Evolutionary conservation across 2,113 vertebrate species (phyloP).

Genomic region (Cyanistes caeruleus): DNA sequence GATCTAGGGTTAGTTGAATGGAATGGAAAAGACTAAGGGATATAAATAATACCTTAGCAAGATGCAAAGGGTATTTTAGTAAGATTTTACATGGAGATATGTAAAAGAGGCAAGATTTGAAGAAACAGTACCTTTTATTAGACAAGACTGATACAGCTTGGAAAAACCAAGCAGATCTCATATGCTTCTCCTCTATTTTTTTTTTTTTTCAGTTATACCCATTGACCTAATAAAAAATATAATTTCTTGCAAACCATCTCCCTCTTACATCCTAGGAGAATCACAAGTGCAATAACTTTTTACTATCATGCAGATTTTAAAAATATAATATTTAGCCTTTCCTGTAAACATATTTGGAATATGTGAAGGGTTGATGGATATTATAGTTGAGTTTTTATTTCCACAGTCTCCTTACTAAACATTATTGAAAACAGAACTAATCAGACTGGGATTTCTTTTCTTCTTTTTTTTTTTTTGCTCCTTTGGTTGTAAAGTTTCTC

Average conservation of each 20-base stretch:
- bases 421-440: constrained; percentile 1
- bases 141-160: not conserved
- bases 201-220: not conserved
- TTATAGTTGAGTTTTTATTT: not conserved
- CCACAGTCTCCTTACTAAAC: not conserved
- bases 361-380: not conserved
- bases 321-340: not conserved
- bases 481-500: not conserved
- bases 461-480: not conserved
- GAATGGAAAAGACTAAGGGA: not conserved
- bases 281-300: not conserved
- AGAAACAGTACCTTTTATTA: not conserved
- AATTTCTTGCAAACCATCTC: not conserved
- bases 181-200: not conserved
- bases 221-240: not conserved
- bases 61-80: not conserved
- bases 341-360: not conserved
- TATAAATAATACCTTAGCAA: not conserved
- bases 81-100: not conserved
- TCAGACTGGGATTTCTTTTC: not conserved
- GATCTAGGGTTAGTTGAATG: accelerated
- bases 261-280: not conserved
- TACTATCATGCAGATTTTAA: not conserved
- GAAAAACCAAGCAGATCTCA: not conserved
- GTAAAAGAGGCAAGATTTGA: not conserved